Percentiles rank a stretch among this genome's conserved stretches.
These are phyloP conservation scores for Caenorhabditis sp. DNA, from an alignment of 2,888 invertebrate genomes.

Conservation along the genomic window DNA sequence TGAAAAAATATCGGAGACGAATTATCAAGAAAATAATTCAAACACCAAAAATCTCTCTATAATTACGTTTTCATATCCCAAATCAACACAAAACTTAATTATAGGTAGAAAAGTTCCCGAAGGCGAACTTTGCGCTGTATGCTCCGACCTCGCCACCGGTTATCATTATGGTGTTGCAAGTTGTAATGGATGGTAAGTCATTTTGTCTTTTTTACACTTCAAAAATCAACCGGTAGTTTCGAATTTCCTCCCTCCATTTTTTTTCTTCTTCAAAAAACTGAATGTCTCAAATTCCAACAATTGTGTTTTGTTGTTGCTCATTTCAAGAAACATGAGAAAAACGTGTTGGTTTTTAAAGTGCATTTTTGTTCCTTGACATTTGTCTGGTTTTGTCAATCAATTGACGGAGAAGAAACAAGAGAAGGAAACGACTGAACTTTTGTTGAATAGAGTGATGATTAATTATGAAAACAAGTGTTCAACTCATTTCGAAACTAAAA, in stretches of 20 bases:
- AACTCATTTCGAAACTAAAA: too few species aligned
- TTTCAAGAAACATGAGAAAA: neutral
- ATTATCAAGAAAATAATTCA: too few species aligned
- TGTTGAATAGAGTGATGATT: too few species aligned
- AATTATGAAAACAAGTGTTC: too few species aligned
- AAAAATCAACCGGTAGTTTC: slow-evolving; percentile 16
- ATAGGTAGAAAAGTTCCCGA: slow-evolving; percentile 62
- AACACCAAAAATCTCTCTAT: too few species aligned
- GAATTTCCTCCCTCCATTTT: slow-evolving; percentile 8
- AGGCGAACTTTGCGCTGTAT: slow-evolving; percentile 69
- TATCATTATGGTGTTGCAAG: slow-evolving; percentile 67
- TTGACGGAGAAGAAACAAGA: neutral
- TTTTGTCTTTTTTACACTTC: slow-evolving; percentile 2
- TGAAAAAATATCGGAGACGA: slow-evolving; percentile 1
- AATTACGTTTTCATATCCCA: neutral
- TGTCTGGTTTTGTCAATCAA: neutral
- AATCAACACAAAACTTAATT: slow-evolving; percentile 7
- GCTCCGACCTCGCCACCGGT: slow-evolving; percentile 69
- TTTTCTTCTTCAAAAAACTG: neutral
- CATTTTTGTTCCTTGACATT: neutral
- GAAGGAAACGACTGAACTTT: neutral
- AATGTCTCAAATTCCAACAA: slow-evolving; percentile 12
- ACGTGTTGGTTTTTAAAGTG: neutral
- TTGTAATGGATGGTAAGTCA: slow-evolving; percentile 67
- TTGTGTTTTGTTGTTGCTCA: neutral